Evolutionary conservation across 1,140 invertebrate species (phyloP).

Genomic region (Drosophila baimaii): DNA sequence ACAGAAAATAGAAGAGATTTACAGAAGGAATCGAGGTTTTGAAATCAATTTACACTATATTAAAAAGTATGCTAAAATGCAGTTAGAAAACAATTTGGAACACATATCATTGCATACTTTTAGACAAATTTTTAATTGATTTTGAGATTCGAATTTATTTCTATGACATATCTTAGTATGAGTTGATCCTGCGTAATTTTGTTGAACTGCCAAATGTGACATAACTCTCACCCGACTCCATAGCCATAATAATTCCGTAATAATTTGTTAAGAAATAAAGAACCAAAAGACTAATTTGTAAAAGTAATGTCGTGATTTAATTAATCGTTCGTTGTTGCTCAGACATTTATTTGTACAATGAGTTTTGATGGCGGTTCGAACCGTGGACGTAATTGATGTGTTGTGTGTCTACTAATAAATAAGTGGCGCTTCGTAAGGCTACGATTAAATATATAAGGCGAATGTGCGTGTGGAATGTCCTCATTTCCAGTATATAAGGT

Average conservation of each 20-base stretch:
- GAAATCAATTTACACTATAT: too few relatives aligned
- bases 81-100: too few relatives aligned
- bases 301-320: conserved; percentile 12
- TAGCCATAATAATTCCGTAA: neutral
- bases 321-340: conserved; percentile 47
- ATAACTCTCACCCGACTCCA: too few relatives aligned
- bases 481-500: neutral
- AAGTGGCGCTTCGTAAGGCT: conserved; percentile 50
- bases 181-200: too few relatives aligned
- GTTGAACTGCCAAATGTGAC: too few relatives aligned
- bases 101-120: too few relatives aligned
- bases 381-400: conserved; percentile 52
- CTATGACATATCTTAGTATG: too few relatives aligned
- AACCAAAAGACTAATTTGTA: neutral
- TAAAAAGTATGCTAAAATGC: too few relatives aligned
- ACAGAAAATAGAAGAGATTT: too few relatives aligned
- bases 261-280: neutral
- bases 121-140: too few relatives aligned
- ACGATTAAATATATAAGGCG: conserved; percentile 47
- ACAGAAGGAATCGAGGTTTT: too few relatives aligned
- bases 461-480: conserved; percentile 35
- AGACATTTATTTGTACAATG: conserved; percentile 77
- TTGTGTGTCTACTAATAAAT: conserved; percentile 62
- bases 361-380: conserved; percentile 44
- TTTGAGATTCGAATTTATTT: too few relatives aligned